Evolutionary conservation across 2,113 vertebrate species (phyloP).

Genomic region (Sprattus sprattus): DNA sequence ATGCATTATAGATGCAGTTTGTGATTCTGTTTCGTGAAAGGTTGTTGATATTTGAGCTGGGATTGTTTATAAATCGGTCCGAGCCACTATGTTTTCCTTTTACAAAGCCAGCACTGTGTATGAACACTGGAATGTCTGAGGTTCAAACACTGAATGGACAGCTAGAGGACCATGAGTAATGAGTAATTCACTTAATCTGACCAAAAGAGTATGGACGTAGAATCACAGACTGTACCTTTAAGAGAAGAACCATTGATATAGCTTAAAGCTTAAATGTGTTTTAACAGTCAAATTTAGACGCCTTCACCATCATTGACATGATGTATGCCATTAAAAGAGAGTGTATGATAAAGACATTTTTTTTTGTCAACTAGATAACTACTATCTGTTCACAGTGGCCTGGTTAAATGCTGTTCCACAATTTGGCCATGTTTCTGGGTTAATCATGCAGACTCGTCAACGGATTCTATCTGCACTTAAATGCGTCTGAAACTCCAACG

Average conservation of each 20-base stretch:
- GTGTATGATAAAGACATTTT: background rate
- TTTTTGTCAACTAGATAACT: background rate
- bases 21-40: background rate
- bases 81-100: background rate
- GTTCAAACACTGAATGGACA: too few relatives aligned
- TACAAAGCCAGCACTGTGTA: too few relatives aligned
- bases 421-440: background rate
- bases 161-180: too few relatives aligned
- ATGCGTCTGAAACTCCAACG: background rate
- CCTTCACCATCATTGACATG: too few relatives aligned
- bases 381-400: background rate
- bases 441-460: background rate
- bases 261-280: too few relatives aligned
- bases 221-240: too few relatives aligned
- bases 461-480: background rate
- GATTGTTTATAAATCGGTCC: background rate
- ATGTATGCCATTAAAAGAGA: background rate
- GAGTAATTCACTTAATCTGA: too few relatives aligned
- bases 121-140: too few relatives aligned
- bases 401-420: background rate
- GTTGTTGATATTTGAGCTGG: background rate
- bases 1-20: background rate
- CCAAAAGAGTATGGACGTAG: too few relatives aligned
- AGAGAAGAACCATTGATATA: too few relatives aligned
- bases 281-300: too few relatives aligned